Evolutionary conservation across 2,888 invertebrate genomes (phyloP).

Genomic region (Mythimna ferrago): DNA sequence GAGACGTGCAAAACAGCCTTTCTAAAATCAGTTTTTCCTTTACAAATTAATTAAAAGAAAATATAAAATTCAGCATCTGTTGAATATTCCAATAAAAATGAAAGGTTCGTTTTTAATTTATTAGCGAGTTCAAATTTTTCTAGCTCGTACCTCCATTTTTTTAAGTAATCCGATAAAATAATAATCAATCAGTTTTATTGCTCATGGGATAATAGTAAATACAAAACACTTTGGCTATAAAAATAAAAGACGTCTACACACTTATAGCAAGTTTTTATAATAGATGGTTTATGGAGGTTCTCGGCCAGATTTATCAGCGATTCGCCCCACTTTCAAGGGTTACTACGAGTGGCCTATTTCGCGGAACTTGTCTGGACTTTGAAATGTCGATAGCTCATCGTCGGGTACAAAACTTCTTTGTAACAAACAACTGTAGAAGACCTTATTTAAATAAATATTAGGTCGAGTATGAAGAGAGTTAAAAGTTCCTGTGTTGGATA

Average conservation of each 20-base stretch:
- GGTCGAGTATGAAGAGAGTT: background rate
- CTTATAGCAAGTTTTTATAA: conserved; percentile 58
- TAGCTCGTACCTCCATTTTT: conserved; percentile 11
- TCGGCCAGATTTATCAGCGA: conserved; percentile 47
- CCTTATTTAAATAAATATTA: conserved; percentile 13
- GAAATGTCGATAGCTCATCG: conserved; percentile 42
- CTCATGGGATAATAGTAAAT: conserved; percentile 25
- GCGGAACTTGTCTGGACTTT: conserved; percentile 38
- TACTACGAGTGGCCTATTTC: conserved; percentile 54
- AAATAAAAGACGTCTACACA: conserved; percentile 37
- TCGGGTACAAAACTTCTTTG: conserved; percentile 12
- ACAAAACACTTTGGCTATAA: conserved; percentile 51
- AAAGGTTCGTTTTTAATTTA: conserved; percentile 21
- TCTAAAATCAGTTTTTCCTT: background rate
- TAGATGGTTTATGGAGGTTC: conserved; percentile 56
- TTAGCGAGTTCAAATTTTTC: conserved; percentile 22
- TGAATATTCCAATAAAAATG: background rate
- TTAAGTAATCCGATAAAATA: conserved; percentile 33
- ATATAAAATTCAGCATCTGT: background rate
- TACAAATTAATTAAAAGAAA: background rate
- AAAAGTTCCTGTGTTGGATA: too few relatives aligned
- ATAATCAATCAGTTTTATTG: conserved; percentile 53
- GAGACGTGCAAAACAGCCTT: background rate
- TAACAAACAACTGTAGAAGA: conserved; percentile 23
- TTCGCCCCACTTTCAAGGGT: conserved; percentile 59